Evolutionary conservation across 2,113 vertebrate species (phyloP).

Genomic region (Pseudopodoces humilis): DNA sequence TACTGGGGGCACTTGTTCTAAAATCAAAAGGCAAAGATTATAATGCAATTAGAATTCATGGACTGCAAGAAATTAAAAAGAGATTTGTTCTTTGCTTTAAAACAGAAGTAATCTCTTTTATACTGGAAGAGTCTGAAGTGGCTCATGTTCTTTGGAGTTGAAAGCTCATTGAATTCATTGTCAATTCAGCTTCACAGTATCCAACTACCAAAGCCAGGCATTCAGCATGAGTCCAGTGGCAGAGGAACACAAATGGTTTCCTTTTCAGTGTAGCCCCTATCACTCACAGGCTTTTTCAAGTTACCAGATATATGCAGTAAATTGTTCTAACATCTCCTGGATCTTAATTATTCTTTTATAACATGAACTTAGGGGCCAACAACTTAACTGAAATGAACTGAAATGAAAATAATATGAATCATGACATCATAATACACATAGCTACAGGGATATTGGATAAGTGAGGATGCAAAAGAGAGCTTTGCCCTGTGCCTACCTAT

Average conservation of each 20-base stretch:
- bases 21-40: neutral
- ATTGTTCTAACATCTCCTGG: neutral
- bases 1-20: neutral
- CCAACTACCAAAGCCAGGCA: neutral
- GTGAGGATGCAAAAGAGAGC: neutral
- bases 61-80: neutral
- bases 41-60: neutral
- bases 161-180: neutral
- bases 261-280: neutral
- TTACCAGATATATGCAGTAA: neutral
- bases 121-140: neutral
- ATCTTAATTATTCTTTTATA: neutral
- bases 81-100: neutral
- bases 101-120: neutral
- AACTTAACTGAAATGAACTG: neutral
- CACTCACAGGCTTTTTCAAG: neutral
- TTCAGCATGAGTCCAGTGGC: fast-evolving
- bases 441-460: neutral
- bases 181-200: neutral
- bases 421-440: neutral
- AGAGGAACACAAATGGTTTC: neutral
- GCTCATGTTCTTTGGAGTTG: neutral
- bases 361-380: neutral
- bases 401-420: neutral
- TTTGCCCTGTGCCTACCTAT: neutral